A percentile compares a stretch with the other conserved stretches of the same genome.
Conservation (phyloP, 2,113 vertebrate genomes). For the Microcebus jonahi region DNA sequence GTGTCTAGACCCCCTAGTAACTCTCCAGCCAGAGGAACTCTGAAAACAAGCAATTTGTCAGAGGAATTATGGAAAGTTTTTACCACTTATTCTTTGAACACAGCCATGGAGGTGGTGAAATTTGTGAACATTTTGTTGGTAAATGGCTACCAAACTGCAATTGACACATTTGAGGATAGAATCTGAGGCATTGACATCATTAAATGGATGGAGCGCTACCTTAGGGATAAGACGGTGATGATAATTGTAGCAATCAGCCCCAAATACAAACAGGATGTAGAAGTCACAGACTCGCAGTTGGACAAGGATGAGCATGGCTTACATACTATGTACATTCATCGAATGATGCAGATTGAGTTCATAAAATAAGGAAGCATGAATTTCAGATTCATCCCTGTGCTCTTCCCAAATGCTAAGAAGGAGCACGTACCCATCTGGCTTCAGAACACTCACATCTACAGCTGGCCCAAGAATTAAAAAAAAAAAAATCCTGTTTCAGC, state of each 20-base stretch:
- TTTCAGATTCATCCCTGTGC: slow-evolving; percentile 95
- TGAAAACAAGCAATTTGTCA: slow-evolving; percentile 87
- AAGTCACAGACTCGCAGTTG: slow-evolving; percentile 90
- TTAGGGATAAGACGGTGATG: slow-evolving; percentile 90
- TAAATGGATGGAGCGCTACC: no score
- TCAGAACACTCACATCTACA: slow-evolving; percentile 93
- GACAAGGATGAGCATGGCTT: slow-evolving; percentile 93
- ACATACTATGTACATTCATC: slow-evolving; percentile 98
- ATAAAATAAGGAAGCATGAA: slow-evolving; percentile 98
- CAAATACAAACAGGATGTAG: slow-evolving; percentile 96
- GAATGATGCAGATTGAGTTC: slow-evolving; percentile 97
- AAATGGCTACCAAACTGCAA: no score
- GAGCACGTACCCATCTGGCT: slow-evolving; percentile 95
- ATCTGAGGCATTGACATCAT: no score
- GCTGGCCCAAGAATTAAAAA: slow-evolving; percentile 90
- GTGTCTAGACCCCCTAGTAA: slow-evolving; percentile 83
- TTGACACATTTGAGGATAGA: no score
- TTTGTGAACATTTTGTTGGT: no score
- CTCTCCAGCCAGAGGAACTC: slow-evolving; percentile 82
- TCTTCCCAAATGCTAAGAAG: slow-evolving; percentile 94
- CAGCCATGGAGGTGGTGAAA: no score
- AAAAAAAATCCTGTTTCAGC: slow-evolving; percentile 92
- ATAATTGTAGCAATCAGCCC: slow-evolving; percentile 98
- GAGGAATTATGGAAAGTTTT: slow-evolving; percentile 82
- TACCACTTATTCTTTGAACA: no score